These are phyloP conservation scores for Dicentrarchus labrax DNA, from an alignment of 2,113 vertebrate species.

Conservation along the genomic window DNA sequence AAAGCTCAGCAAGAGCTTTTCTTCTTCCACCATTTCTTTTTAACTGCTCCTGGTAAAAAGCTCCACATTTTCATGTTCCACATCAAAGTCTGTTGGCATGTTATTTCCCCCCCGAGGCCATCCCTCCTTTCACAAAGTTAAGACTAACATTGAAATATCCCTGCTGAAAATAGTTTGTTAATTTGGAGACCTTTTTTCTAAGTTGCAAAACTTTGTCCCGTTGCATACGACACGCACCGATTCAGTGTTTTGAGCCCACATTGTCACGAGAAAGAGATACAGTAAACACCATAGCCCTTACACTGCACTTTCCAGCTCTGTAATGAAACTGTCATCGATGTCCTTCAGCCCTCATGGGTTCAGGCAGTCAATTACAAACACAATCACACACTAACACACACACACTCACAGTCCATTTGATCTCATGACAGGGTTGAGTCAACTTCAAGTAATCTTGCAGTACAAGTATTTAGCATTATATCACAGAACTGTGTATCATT, in stretches of 20 bases:
- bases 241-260: constrained; percentile 20
- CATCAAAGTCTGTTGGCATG: constrained; percentile 52
- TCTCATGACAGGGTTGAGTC: constrained; percentile 30
- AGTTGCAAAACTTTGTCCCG: constrained; percentile 1
- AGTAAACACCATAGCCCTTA: constrained; percentile 10
- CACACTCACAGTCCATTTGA: constrained; percentile 33
- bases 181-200: not conserved
- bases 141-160: not conserved
- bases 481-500: constrained; percentile 4
- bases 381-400: constrained; percentile 9
- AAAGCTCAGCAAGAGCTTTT: constrained; percentile 25
- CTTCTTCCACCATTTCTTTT: constrained; percentile 9
- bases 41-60: constrained; percentile 40
- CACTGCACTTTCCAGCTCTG: constrained; percentile 30
- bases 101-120: constrained; percentile 47
- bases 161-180: not conserved
- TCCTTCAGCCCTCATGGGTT: constrained; percentile 57
- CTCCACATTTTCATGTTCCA: constrained; percentile 50
- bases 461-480: not conserved
- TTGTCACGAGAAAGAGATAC: not conserved
- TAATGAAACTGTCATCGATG: constrained; percentile 61
- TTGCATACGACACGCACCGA: not conserved
- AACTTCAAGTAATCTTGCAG: constrained; percentile 3
- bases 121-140: constrained; percentile 24
- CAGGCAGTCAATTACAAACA: constrained; percentile 59